Conservation (phyloP, 92 coral and sea anemone species). For the Plumapathes pennacea region DNA sequence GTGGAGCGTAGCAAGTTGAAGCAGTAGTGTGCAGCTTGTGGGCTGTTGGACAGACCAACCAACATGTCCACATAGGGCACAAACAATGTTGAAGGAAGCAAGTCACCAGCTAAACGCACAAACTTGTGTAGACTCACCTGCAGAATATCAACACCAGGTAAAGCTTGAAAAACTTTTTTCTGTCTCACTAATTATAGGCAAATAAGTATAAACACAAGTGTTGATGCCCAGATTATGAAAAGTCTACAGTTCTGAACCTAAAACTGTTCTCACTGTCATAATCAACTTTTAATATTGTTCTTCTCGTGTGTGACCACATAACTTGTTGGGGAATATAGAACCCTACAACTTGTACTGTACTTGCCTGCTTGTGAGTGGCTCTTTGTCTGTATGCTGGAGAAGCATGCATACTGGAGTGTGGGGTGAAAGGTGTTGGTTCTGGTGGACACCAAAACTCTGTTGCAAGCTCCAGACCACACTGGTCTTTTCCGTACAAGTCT, state of each 20-base stretch:
- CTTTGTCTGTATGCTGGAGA: conserved; percentile 73
- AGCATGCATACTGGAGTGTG: conserved; percentile 32
- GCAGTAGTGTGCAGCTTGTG: conserved; percentile 93
- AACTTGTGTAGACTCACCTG: conserved; percentile 86
- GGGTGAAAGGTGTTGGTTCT: conserved; percentile 72
- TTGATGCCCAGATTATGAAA: no score
- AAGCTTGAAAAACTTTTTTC: no score
- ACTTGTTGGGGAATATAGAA: neutral
- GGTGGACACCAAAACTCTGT: conserved; percentile 89
- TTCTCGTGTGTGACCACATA: neutral
- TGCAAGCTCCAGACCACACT: conserved; percentile 77
- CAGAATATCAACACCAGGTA: no score
- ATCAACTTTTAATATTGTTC: no score
- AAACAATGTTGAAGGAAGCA: conserved; percentile 83
- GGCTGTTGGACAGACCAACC: conserved; percentile 75
- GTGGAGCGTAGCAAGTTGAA: conserved; percentile 85
- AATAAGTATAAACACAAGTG: no score
- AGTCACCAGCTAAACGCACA: conserved; percentile 93
- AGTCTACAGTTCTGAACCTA: no score
- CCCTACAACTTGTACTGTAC: neutral
- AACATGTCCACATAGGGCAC: conserved; percentile 95
- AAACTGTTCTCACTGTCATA: no score
- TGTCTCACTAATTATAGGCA: no score
- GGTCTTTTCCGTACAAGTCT: conserved; percentile 79
- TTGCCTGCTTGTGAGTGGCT: conserved; percentile 77